Evolutionary conservation across 1,140 invertebrate species (phyloP), one percentile per base, ranked within the genome.

Genomic region (Zaprionus gabonicus): DNA sequence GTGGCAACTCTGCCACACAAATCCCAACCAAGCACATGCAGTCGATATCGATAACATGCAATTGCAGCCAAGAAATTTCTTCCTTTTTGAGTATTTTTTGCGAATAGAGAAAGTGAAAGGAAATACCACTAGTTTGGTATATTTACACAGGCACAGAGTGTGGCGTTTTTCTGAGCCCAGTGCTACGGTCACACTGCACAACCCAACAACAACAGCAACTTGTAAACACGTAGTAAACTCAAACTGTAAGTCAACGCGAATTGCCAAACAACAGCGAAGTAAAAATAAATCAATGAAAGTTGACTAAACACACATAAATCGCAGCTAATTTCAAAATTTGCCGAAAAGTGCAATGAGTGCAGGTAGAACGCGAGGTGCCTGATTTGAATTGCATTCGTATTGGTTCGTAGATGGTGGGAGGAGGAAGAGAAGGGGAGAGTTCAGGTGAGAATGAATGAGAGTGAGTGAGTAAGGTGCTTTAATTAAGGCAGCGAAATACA

Each of bases 171-270:
- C 15, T 53, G 28, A 27, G 53, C 38, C 15, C 10, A 12, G 10
- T 49, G 59, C 44, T 71, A 57, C 49, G 51, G 44, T 55, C 71
- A 65, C 62, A 79, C 67, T 71, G 36, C 56, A 60, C 62, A 34
- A 56, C 58, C 63, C 65, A 70, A 56, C 64, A 59, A 10, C 51
- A 74, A 71, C 65, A 62, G 64, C 36, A 67, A 76, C 64, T 81
- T 71, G 80, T 72, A 72, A 81, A 81, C 69, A 82, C 77, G 71
- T 79, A 81, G 79, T 77, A 80, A 73, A 73, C 64, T 62, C 25
- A 65, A 65, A 58, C 36, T 76, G 49, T 66, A 81, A 82, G 55
- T 60, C 64, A 57, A 53, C 59, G 53, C 10, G 38, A 74, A 36
- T 34, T 59, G 31, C 23, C 51, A 56, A 46, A 77, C 34, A 13